Evolutionary conservation across 2,888 invertebrate genomes (phyloP), one percentile per base, ranked within the genome.

Genomic region (Euzetes globulus): DNA sequence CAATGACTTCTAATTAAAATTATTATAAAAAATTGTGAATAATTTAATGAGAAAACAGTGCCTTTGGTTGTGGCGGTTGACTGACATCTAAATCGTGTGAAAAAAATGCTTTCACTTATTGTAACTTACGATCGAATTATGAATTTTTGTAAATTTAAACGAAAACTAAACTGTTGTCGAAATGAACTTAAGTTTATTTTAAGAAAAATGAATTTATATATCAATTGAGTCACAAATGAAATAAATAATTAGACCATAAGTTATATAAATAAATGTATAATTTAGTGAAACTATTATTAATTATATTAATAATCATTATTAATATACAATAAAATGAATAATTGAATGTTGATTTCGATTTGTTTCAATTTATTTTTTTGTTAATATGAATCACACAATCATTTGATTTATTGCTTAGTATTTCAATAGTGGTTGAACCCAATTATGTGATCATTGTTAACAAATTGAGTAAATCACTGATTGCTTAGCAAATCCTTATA

Each of bases 181-280:
- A 55, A 55, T 55, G 25, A 19, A 55, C 11, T 55, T 47, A 47
- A 47, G 15, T 52, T 55, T 55, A 55, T 55, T 55, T 55, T 55
- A 19, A n/a, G 52, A n/a, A 19, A 52, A 55, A 55, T 55, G 25
- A 22, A 55, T 5, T 55, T 52, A 55, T 25, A 22, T 55, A 55
- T 22, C 19, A 55, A 55, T 52, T 55, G 55, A 55, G 55, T 55
- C 55, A 55, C 55, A 55, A 55, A 52, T 52, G 55, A 47, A 47
- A 47, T 47, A 47, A 47, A 17, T 47, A 47, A 47, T 22, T 55
- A 52, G 19, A 52, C 52, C n/a, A 22, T 55, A 52, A 52, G 52
- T 52, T 52, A 52, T 52, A 52, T n/a, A 52, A 52, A 52, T 47
- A 52, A n/a, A n/a, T 52, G 52, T 52, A 52, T n/a, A 52, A 52